Evolutionary conservation across 1,140 invertebrate species (phyloP), one percentile per base, ranked within the genome.

Genomic region (Drosophila murphyi): DNA sequence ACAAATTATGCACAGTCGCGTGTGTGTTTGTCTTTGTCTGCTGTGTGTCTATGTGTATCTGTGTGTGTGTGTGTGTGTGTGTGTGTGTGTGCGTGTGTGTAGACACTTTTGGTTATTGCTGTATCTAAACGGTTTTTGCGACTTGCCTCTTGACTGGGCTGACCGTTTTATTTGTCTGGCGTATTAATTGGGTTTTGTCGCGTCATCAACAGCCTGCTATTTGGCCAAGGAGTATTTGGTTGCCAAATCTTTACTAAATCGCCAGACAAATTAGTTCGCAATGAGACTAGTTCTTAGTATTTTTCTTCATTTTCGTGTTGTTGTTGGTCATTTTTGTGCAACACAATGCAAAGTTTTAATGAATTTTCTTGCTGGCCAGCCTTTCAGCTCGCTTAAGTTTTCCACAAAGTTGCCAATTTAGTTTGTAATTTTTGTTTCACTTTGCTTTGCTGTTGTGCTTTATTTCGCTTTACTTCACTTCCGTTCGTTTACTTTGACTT

Each of bases 121-220:
- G 81, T 89, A 89, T 85, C 86, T 89, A 90, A 89, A 81, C 85
- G 86, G 68, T 82, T 74, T 80, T 78, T 52, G 67, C 60, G 60
- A 59, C 69, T 57, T 61, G 32, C 43, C 6, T 50, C 28, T 35
- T 34, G 39, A 29, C 45, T 48, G 56, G 69, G 54, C 45, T 7
- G 34, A 62, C 55, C 69, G 69, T 85, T 85, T 89, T 89, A 89
- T 89, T 89, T 89, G 85, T 89, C 85, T 89, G 80, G 85, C 85
- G 81, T 78, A 89, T 89, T 89, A 89, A 89, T 89, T 89, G 86
- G 85, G 88, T 89, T 83, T 89, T 81, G 85, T 81, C 86, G 86
- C 85, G 80, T 89, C 86, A 89, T 81, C 80, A 89, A 63, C 78
- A 59, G 47, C 50, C 64, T 20, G 20, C 20, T 20, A 20, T 61